phyloP scores from a whole-genome alignment of 2,888 invertebrate genomes.

The Leucozona laternaria region DNA sequence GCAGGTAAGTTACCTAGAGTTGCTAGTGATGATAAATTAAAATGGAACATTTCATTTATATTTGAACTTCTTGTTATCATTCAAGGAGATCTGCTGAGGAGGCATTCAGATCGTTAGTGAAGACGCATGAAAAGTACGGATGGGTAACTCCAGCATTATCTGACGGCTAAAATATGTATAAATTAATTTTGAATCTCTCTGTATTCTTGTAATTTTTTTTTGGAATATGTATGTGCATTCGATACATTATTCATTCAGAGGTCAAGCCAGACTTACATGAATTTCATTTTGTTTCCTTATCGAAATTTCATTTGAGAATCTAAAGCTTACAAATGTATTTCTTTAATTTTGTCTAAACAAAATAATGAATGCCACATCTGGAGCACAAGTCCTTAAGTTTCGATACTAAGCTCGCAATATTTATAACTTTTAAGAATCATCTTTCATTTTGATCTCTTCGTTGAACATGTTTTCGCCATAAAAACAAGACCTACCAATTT shows the following conservation, averaged over 20 bases:
- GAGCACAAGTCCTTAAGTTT: constrained; percentile 56
- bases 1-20: constrained; percentile 81
- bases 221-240: constrained; percentile 45
- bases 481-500: constrained; percentile 18
- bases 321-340: neutral
- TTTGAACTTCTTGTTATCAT: constrained; percentile 44
- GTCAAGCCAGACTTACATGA: constrained; percentile 47
- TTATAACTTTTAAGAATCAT: constrained; percentile 51
- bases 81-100: constrained; percentile 91
- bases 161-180: constrained; percentile 88
- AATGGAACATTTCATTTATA: constrained; percentile 28
- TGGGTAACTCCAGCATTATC: constrained; percentile 95
- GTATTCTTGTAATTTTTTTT: constrained; percentile 48
- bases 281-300: constrained; percentile 35
- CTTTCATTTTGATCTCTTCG: constrained; percentile 70
- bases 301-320: constrained; percentile 31
- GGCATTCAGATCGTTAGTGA: constrained; percentile 93
- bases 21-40: neutral
- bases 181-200: constrained; percentile 39
- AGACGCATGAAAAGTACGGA: constrained; percentile 95
- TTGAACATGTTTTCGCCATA: constrained; percentile 46
- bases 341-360: constrained; percentile 37
- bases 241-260: constrained; percentile 60
- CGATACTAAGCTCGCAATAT: constrained; percentile 43
- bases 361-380: constrained; percentile 17